Evolutionary conservation across 2,888 invertebrate species (phyloP).

Genomic region (Amblyjoppa fuscipennis): DNA sequence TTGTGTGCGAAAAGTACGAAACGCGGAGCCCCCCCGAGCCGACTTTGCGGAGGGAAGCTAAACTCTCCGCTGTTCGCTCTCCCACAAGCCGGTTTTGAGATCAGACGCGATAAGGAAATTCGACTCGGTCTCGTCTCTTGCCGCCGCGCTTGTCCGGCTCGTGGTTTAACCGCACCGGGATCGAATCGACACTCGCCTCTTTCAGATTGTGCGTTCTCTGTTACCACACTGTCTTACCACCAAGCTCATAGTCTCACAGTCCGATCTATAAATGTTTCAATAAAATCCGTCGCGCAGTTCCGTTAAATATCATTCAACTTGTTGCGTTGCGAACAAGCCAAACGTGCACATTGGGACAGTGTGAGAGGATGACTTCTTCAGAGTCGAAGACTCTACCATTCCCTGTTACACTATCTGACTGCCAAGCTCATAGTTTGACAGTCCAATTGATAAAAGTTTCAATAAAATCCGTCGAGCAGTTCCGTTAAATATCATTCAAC

Average conservation of each 20-base stretch:
- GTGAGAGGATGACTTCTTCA: background rate
- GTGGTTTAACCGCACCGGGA: conserved; percentile 58
- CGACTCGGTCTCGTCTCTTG: conserved; percentile 57
- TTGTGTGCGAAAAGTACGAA: conserved; percentile 41
- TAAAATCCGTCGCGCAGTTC: too few species aligned
- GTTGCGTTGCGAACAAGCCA: too few species aligned
- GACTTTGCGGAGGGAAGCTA: conserved; percentile 61
- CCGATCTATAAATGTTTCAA: background rate
- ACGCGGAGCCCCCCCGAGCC: conserved; percentile 48
- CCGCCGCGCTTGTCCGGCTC: conserved; percentile 49
- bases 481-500: too few species aligned
- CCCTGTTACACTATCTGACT: background rate
- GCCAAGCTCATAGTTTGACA: background rate
- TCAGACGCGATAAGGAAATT: conserved; percentile 65
- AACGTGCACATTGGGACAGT: background rate
- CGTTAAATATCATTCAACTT: too few species aligned
- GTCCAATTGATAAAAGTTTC: background rate
- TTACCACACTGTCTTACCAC: background rate
- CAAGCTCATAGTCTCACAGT: background rate
- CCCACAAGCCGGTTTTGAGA: conserved; percentile 66
- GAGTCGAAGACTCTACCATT: background rate
- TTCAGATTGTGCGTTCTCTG: background rate
- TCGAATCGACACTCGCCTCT: conserved; percentile 1
- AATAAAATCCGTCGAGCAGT: too few species aligned
- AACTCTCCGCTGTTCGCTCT: conserved; percentile 51